Conservation (phyloP, 2,797 vertebrate genomes). For the Sebastes diploproa region DNA sequence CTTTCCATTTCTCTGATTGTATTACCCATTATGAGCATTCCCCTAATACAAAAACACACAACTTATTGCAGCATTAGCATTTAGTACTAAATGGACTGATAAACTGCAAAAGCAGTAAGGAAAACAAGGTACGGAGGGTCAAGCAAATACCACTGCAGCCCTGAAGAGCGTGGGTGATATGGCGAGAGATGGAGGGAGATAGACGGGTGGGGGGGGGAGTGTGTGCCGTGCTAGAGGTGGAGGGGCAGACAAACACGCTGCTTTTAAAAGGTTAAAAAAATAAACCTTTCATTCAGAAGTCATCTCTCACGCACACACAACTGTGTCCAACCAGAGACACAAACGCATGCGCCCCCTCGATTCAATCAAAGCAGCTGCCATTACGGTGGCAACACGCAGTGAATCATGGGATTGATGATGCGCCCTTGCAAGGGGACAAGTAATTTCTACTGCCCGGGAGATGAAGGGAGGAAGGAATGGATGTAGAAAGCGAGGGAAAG, state of each 20-base stretch:
- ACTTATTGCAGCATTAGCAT: slow-evolving; percentile 57
- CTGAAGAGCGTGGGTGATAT: slow-evolving; percentile 33
- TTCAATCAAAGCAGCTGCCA: slow-evolving; percentile 73
- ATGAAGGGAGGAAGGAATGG: slow-evolving; percentile 69
- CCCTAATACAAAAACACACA: slow-evolving; percentile 44
- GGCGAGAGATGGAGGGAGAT: slow-evolving; percentile 4
- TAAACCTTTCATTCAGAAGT: slow-evolving; percentile 68
- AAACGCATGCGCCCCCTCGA: slow-evolving; percentile 53
- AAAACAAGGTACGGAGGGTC: slow-evolving; percentile 32
- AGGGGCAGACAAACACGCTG: slow-evolving; percentile 52
- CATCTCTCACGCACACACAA: slow-evolving; percentile 55
- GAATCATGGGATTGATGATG: slow-evolving; percentile 75
- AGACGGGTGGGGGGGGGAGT: neutral
- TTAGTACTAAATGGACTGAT: slow-evolving; percentile 56
- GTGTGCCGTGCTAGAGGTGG: slow-evolving; percentile 2
- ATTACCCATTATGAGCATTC: slow-evolving; percentile 47
- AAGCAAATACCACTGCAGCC: slow-evolving; percentile 45
- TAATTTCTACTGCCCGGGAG: slow-evolving; percentile 78
- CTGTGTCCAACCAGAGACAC: slow-evolving; percentile 66
- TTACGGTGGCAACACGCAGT: slow-evolving; percentile 62
- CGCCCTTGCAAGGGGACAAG: slow-evolving; percentile 76
- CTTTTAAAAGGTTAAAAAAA: slow-evolving; percentile 69
- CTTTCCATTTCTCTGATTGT: slow-evolving; percentile 64
- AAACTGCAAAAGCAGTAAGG: slow-evolving; percentile 37
- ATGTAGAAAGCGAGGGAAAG: slow-evolving; percentile 48